Evolutionary conservation across 2,888 invertebrate genomes (phyloP), one percentile per base, ranked within the genome.

Genomic region (Phortica okadai): DNA sequence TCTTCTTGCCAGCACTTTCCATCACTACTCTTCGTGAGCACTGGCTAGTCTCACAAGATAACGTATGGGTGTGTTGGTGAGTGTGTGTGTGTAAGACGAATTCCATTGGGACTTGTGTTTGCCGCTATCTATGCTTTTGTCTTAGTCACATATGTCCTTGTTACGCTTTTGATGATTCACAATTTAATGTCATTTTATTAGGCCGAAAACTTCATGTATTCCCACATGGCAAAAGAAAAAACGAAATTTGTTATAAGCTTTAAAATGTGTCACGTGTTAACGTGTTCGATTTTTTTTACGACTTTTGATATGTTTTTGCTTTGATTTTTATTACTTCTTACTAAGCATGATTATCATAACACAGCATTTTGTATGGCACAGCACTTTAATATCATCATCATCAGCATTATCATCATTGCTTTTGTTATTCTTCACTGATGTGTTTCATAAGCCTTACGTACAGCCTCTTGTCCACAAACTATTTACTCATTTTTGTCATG

Each of bases 121-220:
- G 56, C 62, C 45, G 75, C 45, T 50, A 70, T 59, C 73, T 74
- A 25, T 50, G 21, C 14, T 54, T 45, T 58, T 25, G n/a, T 54
- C 25, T n/a, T 21, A 59, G 59, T 59, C 59, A 59, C 59, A 59
- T 59, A 59, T 59, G 59, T 25, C 33, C 25, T 16, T 8, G 62
- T 62, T 62, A 16, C 81, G 80, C 77, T 79, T 80, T 75, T 75
- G 75, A 41, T 2, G 62, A 25, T 25, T 0, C 10, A 44, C 73
- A 79, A 79, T 83, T 79, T 83, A 80, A 86, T 84, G 80, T 69
- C 66, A 74, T 81, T 77, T 81, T 76, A 83, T 77, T 77, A 78
- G 76, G 73, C 59, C 64, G 21, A 3, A 69, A 76, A 64, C 21
- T 44, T 75, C 79, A 77, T 74, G 77, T 75, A 77, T 64, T 54